Evolutionary conservation across 2,888 invertebrate genomes (phyloP).

Genomic region (Dorcus hopei): DNA sequence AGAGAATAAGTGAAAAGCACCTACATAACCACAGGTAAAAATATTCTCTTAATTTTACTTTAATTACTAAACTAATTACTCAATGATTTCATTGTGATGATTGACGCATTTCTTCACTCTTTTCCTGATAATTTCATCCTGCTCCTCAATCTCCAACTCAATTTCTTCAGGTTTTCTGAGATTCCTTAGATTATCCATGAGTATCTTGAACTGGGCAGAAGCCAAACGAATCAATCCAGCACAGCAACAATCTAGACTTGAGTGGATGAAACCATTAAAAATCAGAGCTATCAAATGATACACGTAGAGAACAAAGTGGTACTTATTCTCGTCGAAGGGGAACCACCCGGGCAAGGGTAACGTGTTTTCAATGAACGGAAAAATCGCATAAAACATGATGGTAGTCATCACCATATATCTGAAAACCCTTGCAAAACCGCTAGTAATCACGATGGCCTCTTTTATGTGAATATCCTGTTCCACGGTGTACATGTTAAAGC

Average conservation of each 20-base stretch:
- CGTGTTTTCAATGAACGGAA: constrained; percentile 24
- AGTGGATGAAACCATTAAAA: constrained; percentile 26
- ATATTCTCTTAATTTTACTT: neutral
- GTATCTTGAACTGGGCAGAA: constrained; percentile 26
- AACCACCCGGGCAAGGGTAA: constrained; percentile 28
- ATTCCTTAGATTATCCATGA: constrained; percentile 27
- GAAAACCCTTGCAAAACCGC: constrained; percentile 21
- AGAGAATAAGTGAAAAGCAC: no score
- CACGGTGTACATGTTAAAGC: constrained; percentile 19
- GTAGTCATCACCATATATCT: constrained; percentile 21
- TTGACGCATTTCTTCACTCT: constrained; percentile 18
- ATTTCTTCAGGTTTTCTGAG: constrained; percentile 13
- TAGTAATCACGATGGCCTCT: constrained; percentile 15
- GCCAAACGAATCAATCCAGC: constrained; percentile 25
- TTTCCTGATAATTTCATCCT: constrained; percentile 15
- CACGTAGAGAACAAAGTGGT: constrained; percentile 19
- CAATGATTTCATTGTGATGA: constrained; percentile 25
- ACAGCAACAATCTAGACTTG: constrained; percentile 25
- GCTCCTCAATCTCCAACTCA: constrained; percentile 7
- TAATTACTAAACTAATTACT: constrained; percentile 9
- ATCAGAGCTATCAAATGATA: constrained; percentile 25
- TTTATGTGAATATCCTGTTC: constrained; percentile 18
- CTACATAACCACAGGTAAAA: neutral
- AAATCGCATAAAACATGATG: constrained; percentile 24
- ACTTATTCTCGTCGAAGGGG: constrained; percentile 20